These are phyloP conservation scores for Numenius phaeopus DNA, from an alignment of 2,797 vertebrate genomes.

Conservation along the genomic window DNA sequence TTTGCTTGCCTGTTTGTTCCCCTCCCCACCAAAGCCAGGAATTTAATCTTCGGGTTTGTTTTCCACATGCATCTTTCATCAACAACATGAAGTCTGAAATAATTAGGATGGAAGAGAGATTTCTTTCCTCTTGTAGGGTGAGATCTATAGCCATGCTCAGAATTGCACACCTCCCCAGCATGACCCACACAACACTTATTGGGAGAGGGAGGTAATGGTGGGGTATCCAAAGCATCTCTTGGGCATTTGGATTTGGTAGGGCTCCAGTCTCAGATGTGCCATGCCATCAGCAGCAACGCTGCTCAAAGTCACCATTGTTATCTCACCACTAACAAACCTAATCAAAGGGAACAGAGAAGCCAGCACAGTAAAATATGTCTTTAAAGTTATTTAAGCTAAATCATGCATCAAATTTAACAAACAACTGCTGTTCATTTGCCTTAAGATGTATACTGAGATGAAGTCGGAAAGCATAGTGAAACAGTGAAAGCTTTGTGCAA, in stretches of 20 bases:
- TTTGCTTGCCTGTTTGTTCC: background rate
- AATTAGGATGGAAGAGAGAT: background rate
- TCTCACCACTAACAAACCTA: background rate
- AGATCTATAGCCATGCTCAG: background rate
- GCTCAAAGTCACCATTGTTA: background rate
- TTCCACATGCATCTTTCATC: background rate
- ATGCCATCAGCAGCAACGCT: background rate
- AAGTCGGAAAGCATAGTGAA: background rate
- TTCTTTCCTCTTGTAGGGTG: background rate
- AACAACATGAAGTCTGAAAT: background rate
- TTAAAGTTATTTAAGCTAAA: background rate
- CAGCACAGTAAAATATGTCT: background rate
- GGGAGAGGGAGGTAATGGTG: background rate
- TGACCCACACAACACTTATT: background rate
- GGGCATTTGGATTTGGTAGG: background rate
- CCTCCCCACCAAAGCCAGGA: background rate
- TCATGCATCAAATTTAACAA: background rate
- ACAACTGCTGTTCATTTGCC: background rate
- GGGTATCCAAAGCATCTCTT: background rate
- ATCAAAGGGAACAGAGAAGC: background rate
- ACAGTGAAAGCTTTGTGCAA: background rate
- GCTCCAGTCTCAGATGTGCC: background rate
- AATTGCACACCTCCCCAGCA: background rate
- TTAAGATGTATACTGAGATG: background rate
- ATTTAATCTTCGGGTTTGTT: background rate